Percentiles rank a stretch among this genome's conserved stretches.
phyloP scores from a whole-genome alignment of 2,888 invertebrate genomes.

The Hydraecia micacea region DNA sequence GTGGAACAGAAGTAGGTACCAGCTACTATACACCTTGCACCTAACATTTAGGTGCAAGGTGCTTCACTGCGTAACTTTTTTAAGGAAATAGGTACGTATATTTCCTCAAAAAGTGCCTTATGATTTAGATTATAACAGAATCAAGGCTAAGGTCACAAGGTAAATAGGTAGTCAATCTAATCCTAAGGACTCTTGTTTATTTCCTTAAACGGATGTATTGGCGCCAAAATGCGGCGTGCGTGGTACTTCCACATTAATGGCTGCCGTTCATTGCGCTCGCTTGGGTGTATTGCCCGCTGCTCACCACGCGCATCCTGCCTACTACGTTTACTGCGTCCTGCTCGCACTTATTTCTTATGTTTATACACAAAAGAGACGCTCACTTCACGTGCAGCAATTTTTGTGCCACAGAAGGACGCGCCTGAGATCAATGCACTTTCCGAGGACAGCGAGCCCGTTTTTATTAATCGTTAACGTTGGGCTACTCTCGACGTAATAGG shows the following conservation, averaged over 20 bases:
- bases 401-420: conserved; percentile 89
- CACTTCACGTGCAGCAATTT: conserved; percentile 88
- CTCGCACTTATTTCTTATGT: conserved; percentile 77
- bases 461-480: conserved; percentile 83
- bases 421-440: conserved; percentile 90
- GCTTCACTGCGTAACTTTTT: background rate
- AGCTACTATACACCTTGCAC: background rate
- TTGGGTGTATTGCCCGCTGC: conserved; percentile 89
- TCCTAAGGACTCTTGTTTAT: conserved; percentile 24
- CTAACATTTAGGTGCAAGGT: background rate
- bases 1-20: background rate
- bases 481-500: conserved; percentile 75
- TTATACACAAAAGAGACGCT: conserved; percentile 81
- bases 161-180: conserved; percentile 26
- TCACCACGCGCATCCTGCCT: conserved; percentile 89
- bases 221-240: conserved; percentile 87
- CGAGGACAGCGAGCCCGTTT: conserved; percentile 88
- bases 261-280: conserved; percentile 89
- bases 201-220: conserved; percentile 71
- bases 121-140: conserved; percentile 9
- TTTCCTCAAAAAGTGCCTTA: background rate
- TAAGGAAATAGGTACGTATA: background rate
- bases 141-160: conserved; percentile 38
- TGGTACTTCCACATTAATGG: conserved; percentile 85
- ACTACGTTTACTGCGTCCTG: conserved; percentile 83